These are phyloP conservation scores for Pyralis farinalis DNA, from an alignment of 2,888 invertebrate genomes.

Conservation along the genomic window DNA sequence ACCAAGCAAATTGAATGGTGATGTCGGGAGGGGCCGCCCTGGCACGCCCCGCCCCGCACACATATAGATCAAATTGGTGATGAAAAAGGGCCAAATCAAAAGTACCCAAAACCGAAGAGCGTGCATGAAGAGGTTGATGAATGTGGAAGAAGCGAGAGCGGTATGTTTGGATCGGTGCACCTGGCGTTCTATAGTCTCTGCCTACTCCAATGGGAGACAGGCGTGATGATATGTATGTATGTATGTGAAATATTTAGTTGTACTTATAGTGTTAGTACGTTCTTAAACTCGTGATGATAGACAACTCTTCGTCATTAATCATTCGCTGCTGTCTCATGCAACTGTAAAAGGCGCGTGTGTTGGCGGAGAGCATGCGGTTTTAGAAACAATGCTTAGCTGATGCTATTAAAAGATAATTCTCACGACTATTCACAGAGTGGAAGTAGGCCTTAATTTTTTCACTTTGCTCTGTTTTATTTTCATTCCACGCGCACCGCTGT, in stretches of 20 bases:
- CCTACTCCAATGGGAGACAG: no score
- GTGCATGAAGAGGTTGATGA: no score
- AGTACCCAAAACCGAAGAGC: no score
- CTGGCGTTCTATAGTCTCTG: no score
- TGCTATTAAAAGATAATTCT: constrained; percentile 23
- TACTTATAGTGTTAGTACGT: not conserved
- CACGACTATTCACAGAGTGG: constrained; percentile 24
- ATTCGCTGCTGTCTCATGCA: constrained; percentile 42
- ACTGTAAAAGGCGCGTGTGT: constrained; percentile 43
- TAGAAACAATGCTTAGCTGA: constrained; percentile 47
- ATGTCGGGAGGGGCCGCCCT: no score
- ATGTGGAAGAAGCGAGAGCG: no score
- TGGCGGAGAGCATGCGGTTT: constrained; percentile 39
- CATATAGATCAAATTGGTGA: no score
- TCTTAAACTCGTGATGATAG: constrained; percentile 17
- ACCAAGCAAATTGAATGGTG: no score
- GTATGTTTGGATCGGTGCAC: no score
- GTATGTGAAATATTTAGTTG: not conserved
- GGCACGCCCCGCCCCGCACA: no score
- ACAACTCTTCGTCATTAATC: constrained; percentile 41
- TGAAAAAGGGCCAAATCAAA: no score
- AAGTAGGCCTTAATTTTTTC: not conserved
- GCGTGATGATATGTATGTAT: not conserved
- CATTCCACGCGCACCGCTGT: no score
- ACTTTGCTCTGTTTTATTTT: not conserved